Base-by-base conservation (phyloP, 2,888 invertebrate genomes). In the Fragum sueziense region DNA sequence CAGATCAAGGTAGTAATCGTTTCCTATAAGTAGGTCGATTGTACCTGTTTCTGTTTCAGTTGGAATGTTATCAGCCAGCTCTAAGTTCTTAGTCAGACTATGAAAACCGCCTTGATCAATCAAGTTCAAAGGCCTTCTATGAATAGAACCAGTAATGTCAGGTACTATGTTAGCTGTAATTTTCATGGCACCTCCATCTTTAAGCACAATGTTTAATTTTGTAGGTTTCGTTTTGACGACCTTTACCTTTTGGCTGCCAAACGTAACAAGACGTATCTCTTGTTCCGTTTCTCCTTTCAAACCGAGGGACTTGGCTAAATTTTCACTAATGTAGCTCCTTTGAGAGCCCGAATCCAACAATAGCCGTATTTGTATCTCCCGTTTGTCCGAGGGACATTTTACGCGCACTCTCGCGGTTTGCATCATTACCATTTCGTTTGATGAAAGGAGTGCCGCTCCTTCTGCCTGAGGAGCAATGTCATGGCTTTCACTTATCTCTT, bases 361-460 rank as follows among this genome's bases (percentile, higher is more conserved):
- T 0, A 73, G 0, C 22, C 67, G 41, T 0, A 62, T 37, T 68
- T 77, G 7, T 61, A 25, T 7, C n/a, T n/a, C 59, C n/a, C n/a
- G n/a, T n/a, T n/a, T n/a, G n/a, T n/a, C n/a, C n/a, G n/a, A 31
- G 0, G 34, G 71, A 59, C 65, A 41, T 68, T 41, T 67, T 14
- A 71, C 47, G 14, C 34, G 14, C 22, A 67, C 22, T 52, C 25
- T 25, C 17, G 71, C 76, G 29, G 76, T 72, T 57, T 76, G 71
- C 76, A 76, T 76, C 9, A 76, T 3, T 0, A 75, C 75, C 3
- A 22, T 70, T 62, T 75, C 34, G 34, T 52, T n/a, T n/a, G n/a
- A n/a, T n/a, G n/a, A n/a, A n/a, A n/a, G n/a, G n/a, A n/a, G n/a
- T n/a, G n/a, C n/a, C n/a, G n/a, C n/a, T n/a, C n/a, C n/a, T n/a